phyloP scores from a whole-genome alignment of 2,797 vertebrate species.

The Echiichthys vipera region DNA sequence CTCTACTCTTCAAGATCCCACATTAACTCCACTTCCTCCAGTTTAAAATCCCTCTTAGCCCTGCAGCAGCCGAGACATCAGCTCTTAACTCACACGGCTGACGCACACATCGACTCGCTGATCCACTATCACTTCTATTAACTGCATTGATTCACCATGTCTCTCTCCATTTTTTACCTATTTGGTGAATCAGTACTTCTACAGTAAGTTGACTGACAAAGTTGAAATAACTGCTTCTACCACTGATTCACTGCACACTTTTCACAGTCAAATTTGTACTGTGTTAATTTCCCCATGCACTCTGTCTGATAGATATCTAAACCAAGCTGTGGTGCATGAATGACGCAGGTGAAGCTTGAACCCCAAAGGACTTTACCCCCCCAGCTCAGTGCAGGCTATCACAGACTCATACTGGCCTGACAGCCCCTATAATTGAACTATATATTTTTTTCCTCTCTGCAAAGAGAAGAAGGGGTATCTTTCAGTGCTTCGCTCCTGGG shows the following conservation, averaged over 20 bases:
- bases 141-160: slow-evolving; percentile 53
- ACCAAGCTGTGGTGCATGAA: slow-evolving; percentile 1
- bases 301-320: slow-evolving; percentile 16
- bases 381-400: slow-evolving; percentile 45
- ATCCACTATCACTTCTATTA: slow-evolving; percentile 60
- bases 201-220: slow-evolving; percentile 1
- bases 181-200: slow-evolving; percentile 32
- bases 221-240: not conserved
- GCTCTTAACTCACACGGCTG: slow-evolving; percentile 45
- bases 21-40: slow-evolving; percentile 62
- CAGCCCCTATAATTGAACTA: slow-evolving; percentile 75
- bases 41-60: slow-evolving; percentile 63
- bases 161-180: slow-evolving; percentile 45
- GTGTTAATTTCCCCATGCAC: not conserved
- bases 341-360: slow-evolving; percentile 10
- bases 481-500: slow-evolving; percentile 45
- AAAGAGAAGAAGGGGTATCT: slow-evolving; percentile 53
- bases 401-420: slow-evolving; percentile 53
- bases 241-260: not conserved
- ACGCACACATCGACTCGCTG: slow-evolving; percentile 58
- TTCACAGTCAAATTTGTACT: not conserved
- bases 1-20: slow-evolving; percentile 54
- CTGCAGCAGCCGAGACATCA: slow-evolving; percentile 32
- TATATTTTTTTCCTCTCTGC: slow-evolving; percentile 59
- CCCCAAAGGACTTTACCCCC: slow-evolving; percentile 6